Percentiles rank a stretch among this genome's conserved stretches.
These are phyloP conservation scores for Zaprionus lineosus DNA, from an alignment of 2,888 invertebrate genomes.

Conservation along the genomic window DNA sequence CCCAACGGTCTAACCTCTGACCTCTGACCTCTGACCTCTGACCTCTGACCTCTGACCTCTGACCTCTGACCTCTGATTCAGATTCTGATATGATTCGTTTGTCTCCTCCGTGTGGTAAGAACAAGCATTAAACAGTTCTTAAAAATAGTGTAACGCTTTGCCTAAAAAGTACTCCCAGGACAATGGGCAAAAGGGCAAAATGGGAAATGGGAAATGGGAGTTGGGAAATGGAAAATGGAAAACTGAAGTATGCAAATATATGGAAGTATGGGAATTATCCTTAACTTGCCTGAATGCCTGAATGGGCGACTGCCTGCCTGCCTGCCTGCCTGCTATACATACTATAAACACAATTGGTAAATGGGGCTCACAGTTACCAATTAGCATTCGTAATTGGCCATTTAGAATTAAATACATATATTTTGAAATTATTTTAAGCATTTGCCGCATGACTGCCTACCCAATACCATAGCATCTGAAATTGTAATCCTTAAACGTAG, in stretches of 20 bases:
- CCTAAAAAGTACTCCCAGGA: conserved; percentile 32
- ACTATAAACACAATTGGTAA: conserved; percentile 39
- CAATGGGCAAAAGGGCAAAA: neutral
- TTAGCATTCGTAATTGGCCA: conserved; percentile 67
- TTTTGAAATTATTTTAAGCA: conserved; percentile 57
- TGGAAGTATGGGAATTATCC: too few species aligned
- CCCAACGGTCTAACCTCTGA: too few species aligned
- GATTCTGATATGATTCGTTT: conserved; percentile 44
- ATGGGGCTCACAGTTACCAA: conserved; percentile 43
- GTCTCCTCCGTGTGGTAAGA: conserved; percentile 67
- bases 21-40: too few species aligned
- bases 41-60: too few species aligned
- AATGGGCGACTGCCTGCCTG: conserved; percentile 54
- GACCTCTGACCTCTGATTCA: too few species aligned
- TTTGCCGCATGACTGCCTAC: conserved; percentile 45
- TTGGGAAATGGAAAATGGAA: too few species aligned
- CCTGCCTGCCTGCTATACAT: conserved; percentile 3
- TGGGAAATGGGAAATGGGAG: conserved; percentile 20
- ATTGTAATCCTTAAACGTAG: conserved; percentile 34
- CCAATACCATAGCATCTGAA: conserved; percentile 30
- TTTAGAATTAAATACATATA: conserved; percentile 43
- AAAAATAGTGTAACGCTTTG: conserved; percentile 64
- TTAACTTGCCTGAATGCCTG: too few species aligned
- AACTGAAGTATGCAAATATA: too few species aligned
- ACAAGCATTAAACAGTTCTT: conserved; percentile 39